A percentile compares a stretch with the other conserved stretches of the same genome.
Evolutionary conservation across 2,797 vertebrate genomes (phyloP).

Genomic region (Bufotes viridis): DNA sequence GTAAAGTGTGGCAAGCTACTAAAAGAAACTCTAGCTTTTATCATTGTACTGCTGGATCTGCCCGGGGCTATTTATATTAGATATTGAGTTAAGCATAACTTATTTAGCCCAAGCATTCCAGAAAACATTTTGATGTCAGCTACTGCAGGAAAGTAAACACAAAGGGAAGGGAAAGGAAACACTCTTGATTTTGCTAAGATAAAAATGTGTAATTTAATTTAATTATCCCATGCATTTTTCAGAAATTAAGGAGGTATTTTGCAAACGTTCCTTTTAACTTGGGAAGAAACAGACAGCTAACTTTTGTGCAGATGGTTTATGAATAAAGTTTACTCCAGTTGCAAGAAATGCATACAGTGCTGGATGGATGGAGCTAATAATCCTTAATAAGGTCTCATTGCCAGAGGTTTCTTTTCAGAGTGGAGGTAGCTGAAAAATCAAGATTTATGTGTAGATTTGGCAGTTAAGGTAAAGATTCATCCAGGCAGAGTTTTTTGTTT

Average conservation of each 20-base stretch:
- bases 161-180: constrained; percentile 77
- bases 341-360: not conserved
- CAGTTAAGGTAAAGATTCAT: not conserved
- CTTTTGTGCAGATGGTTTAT: not conserved
- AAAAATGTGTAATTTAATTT: constrained; percentile 85
- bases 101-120: constrained; percentile 83
- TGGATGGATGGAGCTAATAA: not conserved
- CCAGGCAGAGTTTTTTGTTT: no score
- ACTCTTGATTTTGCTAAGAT: constrained; percentile 79
- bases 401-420: not conserved
- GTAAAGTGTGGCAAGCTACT: constrained; percentile 82
- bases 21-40: constrained; percentile 82
- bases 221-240: constrained; percentile 72
- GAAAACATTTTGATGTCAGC: constrained; percentile 84
- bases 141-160: constrained; percentile 83
- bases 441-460: not conserved
- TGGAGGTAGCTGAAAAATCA: not conserved
- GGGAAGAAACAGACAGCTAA: constrained; percentile 24
- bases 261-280: constrained; percentile 72
- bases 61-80: constrained; percentile 83
- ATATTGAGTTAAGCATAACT: constrained; percentile 91
- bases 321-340: not conserved
- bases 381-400: not conserved
- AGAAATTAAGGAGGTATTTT: constrained; percentile 76
- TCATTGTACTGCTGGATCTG: constrained; percentile 79